Evolutionary conservation across 2,113 vertebrate genomes (phyloP).

Genomic region (Microcebus tavaratra): DNA sequence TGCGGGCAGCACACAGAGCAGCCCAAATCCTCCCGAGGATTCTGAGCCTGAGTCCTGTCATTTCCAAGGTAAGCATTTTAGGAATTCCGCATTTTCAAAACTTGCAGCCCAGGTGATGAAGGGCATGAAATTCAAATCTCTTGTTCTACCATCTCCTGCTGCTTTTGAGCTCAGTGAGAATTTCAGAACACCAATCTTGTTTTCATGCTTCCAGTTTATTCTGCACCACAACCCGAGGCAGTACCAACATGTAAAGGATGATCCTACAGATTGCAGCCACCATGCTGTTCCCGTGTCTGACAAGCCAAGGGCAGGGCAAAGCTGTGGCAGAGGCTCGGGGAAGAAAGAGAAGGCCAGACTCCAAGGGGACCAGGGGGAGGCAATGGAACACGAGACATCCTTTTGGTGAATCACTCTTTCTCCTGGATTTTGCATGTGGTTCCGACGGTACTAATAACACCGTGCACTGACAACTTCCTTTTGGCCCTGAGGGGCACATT

Average conservation of each 20-base stretch:
- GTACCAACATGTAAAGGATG: background rate
- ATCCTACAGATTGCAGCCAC: background rate
- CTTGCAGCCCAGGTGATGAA: constrained; percentile 15
- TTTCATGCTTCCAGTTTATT: constrained; percentile 42
- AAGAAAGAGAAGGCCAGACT: background rate
- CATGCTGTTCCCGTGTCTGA: constrained; percentile 9
- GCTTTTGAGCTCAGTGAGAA: constrained; percentile 32
- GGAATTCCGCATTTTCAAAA: constrained; percentile 52
- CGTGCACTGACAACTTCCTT: no score
- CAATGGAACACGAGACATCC: background rate
- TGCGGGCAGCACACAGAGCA: background rate
- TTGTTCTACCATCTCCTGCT: constrained; percentile 47
- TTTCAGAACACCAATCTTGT: background rate
- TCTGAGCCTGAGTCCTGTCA: background rate
- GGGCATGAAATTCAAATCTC: constrained; percentile 64
- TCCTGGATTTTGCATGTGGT: no score
- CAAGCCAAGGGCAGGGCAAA: background rate
- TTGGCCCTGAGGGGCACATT: background rate
- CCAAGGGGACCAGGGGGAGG: background rate
- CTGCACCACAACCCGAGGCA: background rate
- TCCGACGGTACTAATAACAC: background rate
- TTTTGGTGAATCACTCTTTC: background rate
- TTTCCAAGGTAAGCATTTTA: constrained; percentile 41
- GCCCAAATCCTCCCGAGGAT: background rate
- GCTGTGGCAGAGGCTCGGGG: background rate